Evolutionary conservation across 2,113 vertebrate species (phyloP), one percentile per base, ranked within the genome.

Genomic region (Gnathonemus echidnorhynchus): DNA sequence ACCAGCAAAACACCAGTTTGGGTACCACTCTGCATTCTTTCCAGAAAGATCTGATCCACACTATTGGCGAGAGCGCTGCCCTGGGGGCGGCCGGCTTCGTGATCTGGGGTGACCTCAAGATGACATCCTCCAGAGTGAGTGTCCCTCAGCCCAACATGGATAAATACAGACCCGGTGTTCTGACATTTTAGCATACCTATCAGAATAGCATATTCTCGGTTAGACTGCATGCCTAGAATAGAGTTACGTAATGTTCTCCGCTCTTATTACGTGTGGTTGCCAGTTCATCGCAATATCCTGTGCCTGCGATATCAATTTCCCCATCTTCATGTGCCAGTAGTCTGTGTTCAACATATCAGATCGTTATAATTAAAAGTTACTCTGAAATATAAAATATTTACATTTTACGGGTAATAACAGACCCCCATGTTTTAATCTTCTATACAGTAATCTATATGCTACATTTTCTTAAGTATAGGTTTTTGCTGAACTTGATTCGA

Each of bases 1-100:
- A 70, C 19, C 53, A 56, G 53, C 19, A 56, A 70, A 80, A 80
- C 35, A 77, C 1, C 13, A 42, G 15, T 42, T 80, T 42, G 5
- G 17, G 17, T 42, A 19, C 35, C 35, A 42, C 27, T 52, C 15
- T 87, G 46, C n/a, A 50, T 53, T 52, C 27, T 52, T 74, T 94
- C 53, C 93, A 97, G 95, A 94, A 96, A 91, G 95, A 97, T 92
- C 93, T 97, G 93, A 95, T 97, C 88, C 96, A 96, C 52, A 96
- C 94, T 91, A 93, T 96, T 31, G 94, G 96, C 90, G 95, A 97
- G 90, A 97, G 96, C 27, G 95, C 97, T 90, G 97, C 95, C 13
- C 90, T 98, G 90, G 97, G 97, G 91, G 94, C 96, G 66, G 94
- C 95, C 49, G 97, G 95, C 17, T 93, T 97, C 91, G 95, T 97